Base-by-base conservation (phyloP, 2,113 vertebrate species). In the Xyrauchen texanus region DNA sequence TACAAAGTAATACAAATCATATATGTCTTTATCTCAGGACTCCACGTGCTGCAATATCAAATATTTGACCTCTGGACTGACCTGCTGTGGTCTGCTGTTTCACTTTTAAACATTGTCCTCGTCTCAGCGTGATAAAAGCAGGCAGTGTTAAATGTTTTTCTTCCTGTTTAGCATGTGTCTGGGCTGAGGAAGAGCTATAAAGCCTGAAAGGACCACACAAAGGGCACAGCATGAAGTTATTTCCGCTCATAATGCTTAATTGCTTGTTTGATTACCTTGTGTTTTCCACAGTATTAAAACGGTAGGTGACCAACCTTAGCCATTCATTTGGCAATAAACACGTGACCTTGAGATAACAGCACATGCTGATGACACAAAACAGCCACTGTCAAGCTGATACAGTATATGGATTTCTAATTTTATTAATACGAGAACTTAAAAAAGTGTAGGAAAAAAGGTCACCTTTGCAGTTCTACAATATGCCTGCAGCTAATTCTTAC, bases 191-290 rank as follows among this genome's bases (percentile, higher is more conserved):
- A 46, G 60, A 15, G 65, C 65, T 69, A 21, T 69, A 79, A 79
- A 72, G 46, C 53, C 57, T 65, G 57, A 83, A 72, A 76, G 58
- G 16, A 70, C 42, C 15, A 57, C 46, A 68, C 71, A 77, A 84
- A 84, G 80, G 55, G 66, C 72, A 68, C 49, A 60, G 73, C 52
- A 62, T 63, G 60, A 61, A 13, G 77, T 75, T 77, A 80, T 79
- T 71, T 78, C 79, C 64, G 61, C 83, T 21, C 57, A 79, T 83
- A 77, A 83, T 76, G 71, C 78, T 82, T 86, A 85, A 85, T 86
- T 84, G 78, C 76, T 76, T 79, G 68, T 78, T 84, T 82, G 70
- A 82, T 83, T 79, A 82, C 71, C 76, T 55, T 21, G 67, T 82
- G 68, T 77, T 83, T 81, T 55, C n/a, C 42, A 51, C 42, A 42